Conservation (phyloP, 2,113 vertebrate genomes). For the Glaucomys volans region DNA sequence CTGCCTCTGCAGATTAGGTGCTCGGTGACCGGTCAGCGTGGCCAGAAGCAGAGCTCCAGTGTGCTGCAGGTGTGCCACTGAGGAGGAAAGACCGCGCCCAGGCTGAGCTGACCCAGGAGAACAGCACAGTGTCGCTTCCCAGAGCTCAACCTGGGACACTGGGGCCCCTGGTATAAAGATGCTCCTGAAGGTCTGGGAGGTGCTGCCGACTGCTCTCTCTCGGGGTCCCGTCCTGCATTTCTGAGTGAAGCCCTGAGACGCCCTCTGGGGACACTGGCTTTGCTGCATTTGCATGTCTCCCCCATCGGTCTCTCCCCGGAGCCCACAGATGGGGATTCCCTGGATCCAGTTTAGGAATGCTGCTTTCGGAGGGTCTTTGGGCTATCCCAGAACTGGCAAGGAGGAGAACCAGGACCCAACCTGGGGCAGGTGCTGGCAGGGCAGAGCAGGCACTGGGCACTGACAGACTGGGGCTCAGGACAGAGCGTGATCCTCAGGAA, state of each 20-base stretch:
- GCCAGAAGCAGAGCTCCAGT: background rate
- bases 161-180: background rate
- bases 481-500: background rate
- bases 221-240: background rate
- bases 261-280: background rate
- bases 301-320: background rate
- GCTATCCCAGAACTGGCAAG: background rate
- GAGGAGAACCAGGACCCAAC: background rate
- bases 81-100: background rate
- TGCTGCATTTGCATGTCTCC: fast-evolving
- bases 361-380: background rate
- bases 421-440: background rate
- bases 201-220: background rate
- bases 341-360: background rate
- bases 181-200: background rate
- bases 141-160: background rate
- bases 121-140: background rate
- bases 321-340: background rate
- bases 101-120: background rate
- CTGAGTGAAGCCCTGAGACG: background rate
- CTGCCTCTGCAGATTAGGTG: background rate
- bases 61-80: background rate
- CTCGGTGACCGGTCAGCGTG: background rate
- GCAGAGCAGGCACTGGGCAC: too few relatives aligned
- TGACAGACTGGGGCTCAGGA: too few relatives aligned